Base-by-base conservation (phyloP, 1,140 invertebrate species). In the Platyura marginata region DNA sequence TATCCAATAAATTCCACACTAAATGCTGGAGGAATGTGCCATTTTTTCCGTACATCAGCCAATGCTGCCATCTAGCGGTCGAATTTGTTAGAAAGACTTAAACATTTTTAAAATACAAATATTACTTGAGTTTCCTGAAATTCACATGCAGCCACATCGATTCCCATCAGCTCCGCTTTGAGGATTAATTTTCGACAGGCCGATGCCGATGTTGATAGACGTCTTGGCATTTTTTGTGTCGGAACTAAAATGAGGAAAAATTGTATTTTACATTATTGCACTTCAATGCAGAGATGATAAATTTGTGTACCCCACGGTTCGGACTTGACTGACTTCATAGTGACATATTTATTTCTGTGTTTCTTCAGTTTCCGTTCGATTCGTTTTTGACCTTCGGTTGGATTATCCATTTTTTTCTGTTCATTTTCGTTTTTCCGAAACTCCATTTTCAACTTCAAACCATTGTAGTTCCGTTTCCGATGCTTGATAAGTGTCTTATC, bases 1-100 rank as follows among this genome's bases (percentile, higher is more conserved):
- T 96, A 96, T 10, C 81, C 86, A 33, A 94, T 83, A 59, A 93
- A 97, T 61, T 96, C 92, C 0, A 93, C 82, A 41, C 79, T 90
- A 49, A 81, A 89, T 0, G 90, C 87, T 1, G 90, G 88, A 3
- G 85, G 77, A 40, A 94, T 81, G 56, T 94, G 86, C 81, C 90
- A 93, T 51, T 93, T 93, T 53, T 89, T 90, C 6, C 81, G 72
- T 6, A 92, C 77, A 53, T 93, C 87, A 1, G 78, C 75, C 3
- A 90, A 57, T 3, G 80, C 77, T 29, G 83, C 74, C 41, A 83
- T 66, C 62, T 67, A 38, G 37, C 46, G 13, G 33, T 41, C 16
- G 3, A 25, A 29, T 5, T 3, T 29, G 6, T 13, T 8, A 29
- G 25, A 6, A 13, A 29, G 13, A 29, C 25, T 13, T 8, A 29